Percentiles rank a stretch among this genome's conserved stretches.
phyloP scores from a whole-genome alignment of 2,888 invertebrate species.

The Eurois occulta region DNA sequence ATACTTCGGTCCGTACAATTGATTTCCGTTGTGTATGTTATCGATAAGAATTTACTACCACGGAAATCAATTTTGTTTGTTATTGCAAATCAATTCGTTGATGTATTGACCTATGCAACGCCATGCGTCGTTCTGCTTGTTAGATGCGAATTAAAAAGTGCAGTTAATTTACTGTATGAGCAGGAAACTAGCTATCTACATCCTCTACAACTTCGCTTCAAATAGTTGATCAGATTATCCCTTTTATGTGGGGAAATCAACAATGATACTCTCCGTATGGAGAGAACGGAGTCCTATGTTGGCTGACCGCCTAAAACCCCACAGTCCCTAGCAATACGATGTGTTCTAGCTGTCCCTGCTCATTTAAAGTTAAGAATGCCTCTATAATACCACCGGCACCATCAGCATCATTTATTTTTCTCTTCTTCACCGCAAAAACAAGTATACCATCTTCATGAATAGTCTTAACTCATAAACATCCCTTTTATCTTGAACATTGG shows the following conservation, averaged over 20 bases:
- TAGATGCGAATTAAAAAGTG: background rate
- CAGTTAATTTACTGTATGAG: background rate
- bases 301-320: background rate
- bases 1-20: constrained; percentile 43
- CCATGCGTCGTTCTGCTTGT: constrained; percentile 13
- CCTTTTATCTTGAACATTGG: constrained; percentile 23
- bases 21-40: constrained; percentile 53
- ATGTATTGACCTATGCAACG: background rate
- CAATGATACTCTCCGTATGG: background rate
- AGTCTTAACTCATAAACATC: constrained; percentile 9
- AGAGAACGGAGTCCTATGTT: background rate
- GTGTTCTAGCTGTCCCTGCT: background rate
- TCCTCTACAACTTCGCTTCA: background rate
- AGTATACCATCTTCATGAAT: constrained; percentile 10
- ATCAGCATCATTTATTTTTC: background rate
- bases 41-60: constrained; percentile 44
- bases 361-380: background rate
- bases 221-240: background rate
- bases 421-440: background rate
- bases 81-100: constrained; percentile 43
- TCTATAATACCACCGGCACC: background rate
- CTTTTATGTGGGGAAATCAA: background rate
- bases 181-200: background rate
- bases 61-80: constrained; percentile 38
- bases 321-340: background rate